These are phyloP conservation scores for Halcyon badia DNA, from an alignment of 2,797 vertebrate species.

Conservation along the genomic window DNA sequence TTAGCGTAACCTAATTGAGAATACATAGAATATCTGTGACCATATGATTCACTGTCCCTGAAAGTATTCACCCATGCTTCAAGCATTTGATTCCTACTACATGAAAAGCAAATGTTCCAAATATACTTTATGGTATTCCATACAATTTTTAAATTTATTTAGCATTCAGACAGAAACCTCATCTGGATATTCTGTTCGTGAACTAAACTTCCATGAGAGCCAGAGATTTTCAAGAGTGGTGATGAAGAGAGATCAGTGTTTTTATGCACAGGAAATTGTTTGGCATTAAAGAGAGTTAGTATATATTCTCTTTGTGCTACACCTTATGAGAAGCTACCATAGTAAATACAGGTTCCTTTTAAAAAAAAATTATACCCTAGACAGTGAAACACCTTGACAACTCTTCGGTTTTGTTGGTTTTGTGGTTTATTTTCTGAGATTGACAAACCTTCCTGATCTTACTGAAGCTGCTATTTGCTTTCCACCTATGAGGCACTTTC, in stretches of 20 bases:
- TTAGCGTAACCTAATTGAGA: slow-evolving; percentile 8
- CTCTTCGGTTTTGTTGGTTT: no score
- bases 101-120: background rate
- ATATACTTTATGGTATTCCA: background rate
- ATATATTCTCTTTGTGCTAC: background rate
- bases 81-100: background rate
- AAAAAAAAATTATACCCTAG: background rate
- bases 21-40: slow-evolving; percentile 1
- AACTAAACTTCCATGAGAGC: background rate
- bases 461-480: background rate
- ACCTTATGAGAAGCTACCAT: background rate
- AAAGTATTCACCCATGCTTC: background rate
- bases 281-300: background rate
- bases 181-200: background rate
- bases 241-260: background rate
- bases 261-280: background rate
- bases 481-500: background rate
- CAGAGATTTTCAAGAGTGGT: background rate
- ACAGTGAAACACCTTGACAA: background rate
- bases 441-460: background rate
- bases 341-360: background rate
- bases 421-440: background rate
- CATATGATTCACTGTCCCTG: background rate
- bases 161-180: background rate
- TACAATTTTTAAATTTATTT: background rate